phyloP scores from a whole-genome alignment of 2,113 vertebrate species.

The Dunckerocampus dactyliophorus region DNA sequence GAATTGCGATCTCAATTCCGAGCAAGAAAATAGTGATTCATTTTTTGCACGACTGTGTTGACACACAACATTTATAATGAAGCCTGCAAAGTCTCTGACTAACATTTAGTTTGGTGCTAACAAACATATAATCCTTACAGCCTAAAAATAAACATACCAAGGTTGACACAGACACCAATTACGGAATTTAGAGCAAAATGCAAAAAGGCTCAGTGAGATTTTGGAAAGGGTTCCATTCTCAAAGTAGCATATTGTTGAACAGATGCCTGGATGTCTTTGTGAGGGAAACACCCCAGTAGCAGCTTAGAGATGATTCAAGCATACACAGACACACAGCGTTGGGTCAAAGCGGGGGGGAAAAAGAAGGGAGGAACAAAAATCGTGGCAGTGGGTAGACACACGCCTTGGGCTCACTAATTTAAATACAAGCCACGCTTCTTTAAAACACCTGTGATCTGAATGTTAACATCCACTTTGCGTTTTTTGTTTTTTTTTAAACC shows the following conservation, averaged over 20 bases:
- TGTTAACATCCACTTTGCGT: slow-evolving; percentile 41
- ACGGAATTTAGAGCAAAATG: slow-evolving; percentile 8
- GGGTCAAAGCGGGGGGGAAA: slow-evolving; percentile 40
- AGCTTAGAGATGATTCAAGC: slow-evolving; percentile 48
- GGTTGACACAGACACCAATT: slow-evolving; percentile 4
- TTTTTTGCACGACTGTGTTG: too few relatives aligned
- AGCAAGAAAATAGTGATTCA: too few relatives aligned
- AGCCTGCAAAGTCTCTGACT: too few relatives aligned
- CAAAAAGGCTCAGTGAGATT: slow-evolving; percentile 3
- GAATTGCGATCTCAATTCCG: too few relatives aligned
- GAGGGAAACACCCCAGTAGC: slow-evolving; percentile 42
- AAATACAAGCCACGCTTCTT: slow-evolving; percentile 40
- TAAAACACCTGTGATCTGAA: slow-evolving; percentile 35
- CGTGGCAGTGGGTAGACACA: slow-evolving; percentile 43
- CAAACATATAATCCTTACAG: too few relatives aligned
- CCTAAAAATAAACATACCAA: slow-evolving; percentile 13
- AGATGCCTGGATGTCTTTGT: slow-evolving; percentile 51
- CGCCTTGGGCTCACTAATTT: slow-evolving; percentile 39
- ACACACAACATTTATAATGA: too few relatives aligned
- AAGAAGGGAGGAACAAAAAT: slow-evolving; percentile 30
- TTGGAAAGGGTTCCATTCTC: slow-evolving; percentile 8
- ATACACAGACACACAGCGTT: slow-evolving; percentile 40
- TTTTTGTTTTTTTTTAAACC: slow-evolving; percentile 36
- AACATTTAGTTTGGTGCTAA: too few relatives aligned
- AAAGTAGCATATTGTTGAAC: slow-evolving; percentile 51